Conservation (phyloP, 2,113 vertebrate genomes). For the Murina feae region DNA sequence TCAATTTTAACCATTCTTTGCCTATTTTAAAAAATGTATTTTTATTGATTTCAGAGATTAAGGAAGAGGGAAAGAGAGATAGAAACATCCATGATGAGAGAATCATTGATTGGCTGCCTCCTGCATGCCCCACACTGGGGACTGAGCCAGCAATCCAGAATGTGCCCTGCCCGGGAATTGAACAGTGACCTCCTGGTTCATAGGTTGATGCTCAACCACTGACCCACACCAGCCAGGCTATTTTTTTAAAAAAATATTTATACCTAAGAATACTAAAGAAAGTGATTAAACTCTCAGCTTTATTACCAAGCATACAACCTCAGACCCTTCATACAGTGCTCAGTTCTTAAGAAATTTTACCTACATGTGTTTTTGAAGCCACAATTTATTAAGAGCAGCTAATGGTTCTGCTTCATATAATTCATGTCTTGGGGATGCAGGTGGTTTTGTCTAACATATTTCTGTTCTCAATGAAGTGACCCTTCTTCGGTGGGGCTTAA, state of each 20-base stretch:
- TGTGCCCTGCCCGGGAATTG: too few species aligned
- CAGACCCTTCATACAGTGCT: neutral
- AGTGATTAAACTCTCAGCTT: neutral
- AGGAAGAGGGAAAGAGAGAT: too few species aligned
- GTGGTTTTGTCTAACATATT: neutral
- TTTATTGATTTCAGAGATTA: too few species aligned
- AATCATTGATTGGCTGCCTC: too few species aligned
- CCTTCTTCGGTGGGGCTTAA: neutral
- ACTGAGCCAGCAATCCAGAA: too few species aligned
- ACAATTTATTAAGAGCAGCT: neutral
- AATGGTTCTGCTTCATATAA: neutral
- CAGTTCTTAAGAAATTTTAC: neutral
- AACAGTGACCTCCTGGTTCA: too few species aligned
- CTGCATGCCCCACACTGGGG: too few species aligned
- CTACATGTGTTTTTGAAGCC: neutral
- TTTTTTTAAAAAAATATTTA: neutral
- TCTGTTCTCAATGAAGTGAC: neutral
- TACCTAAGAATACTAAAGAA: neutral
- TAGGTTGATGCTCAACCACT: too few species aligned
- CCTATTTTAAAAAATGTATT: neutral
- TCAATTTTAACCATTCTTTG: neutral
- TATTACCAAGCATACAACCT: neutral
- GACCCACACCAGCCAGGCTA: too few species aligned
- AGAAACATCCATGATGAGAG: too few species aligned
- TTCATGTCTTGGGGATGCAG: neutral